phyloP scores from a whole-genome alignment of 2,113 vertebrate genomes.

The Zosterops hypoxanthus region DNA sequence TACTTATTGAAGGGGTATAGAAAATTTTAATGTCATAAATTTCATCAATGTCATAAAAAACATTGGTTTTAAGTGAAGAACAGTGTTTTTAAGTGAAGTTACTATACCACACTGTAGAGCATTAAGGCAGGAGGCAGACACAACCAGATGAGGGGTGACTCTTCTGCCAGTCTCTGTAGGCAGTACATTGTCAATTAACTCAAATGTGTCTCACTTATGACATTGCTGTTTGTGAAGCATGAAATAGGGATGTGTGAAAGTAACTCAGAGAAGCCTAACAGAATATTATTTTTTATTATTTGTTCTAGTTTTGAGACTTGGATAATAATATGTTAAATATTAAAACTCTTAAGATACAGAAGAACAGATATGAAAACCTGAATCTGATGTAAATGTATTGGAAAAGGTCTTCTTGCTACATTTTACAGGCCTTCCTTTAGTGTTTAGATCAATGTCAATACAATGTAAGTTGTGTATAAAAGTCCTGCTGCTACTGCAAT shows the following conservation, averaged over 20 bases:
- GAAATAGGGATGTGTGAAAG: neutral
- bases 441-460: neutral
- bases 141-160: neutral
- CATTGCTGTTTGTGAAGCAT: neutral
- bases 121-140: neutral
- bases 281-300: accelerated
- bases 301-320: neutral
- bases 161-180: neutral
- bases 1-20: neutral
- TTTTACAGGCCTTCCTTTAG: neutral
- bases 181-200: neutral
- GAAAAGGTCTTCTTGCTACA: neutral
- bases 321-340: neutral
- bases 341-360: neutral
- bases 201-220: neutral
- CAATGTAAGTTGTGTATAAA: neutral
- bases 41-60: neutral
- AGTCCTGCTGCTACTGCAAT: neutral
- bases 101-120: neutral
- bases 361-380: neutral
- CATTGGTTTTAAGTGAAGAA: neutral
- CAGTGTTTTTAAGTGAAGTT: neutral
- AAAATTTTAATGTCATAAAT: neutral
- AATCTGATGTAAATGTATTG: neutral
- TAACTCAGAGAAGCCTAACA: neutral